A percentile compares a stretch with the other conserved stretches of the same genome.
These are phyloP conservation scores for Agrotis clavis DNA, from an alignment of 2,888 invertebrate genomes.

Conservation along the genomic window DNA sequence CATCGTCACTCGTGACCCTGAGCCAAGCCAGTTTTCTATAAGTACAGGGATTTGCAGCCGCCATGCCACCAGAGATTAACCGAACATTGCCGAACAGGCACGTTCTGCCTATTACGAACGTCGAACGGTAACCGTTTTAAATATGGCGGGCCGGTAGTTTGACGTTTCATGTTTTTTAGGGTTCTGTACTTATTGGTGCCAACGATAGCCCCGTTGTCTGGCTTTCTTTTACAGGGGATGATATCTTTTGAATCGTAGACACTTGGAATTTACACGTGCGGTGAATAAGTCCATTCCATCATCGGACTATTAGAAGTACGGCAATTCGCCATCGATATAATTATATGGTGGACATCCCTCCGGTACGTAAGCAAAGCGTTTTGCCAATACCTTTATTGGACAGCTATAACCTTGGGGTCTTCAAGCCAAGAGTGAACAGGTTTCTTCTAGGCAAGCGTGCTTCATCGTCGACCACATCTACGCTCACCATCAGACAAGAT, in stretches of 20 bases:
- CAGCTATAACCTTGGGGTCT: too few relatives aligned
- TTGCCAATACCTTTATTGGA: too few relatives aligned
- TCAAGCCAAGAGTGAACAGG: too few relatives aligned
- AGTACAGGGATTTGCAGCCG: slow-evolving; percentile 63
- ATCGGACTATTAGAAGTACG: too few relatives aligned
- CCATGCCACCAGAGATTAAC: slow-evolving; percentile 61
- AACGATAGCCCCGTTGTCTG: not conserved
- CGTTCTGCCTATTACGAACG: slow-evolving; percentile 70
- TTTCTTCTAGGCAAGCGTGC: too few relatives aligned
- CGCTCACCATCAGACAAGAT: too few relatives aligned
- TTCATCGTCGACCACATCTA: too few relatives aligned
- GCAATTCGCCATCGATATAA: too few relatives aligned
- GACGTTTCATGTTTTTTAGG: slow-evolving; percentile 41
- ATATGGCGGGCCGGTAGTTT: slow-evolving; percentile 55
- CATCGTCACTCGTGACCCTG: slow-evolving; percentile 48
- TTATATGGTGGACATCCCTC: too few relatives aligned
- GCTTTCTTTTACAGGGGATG: not conserved
- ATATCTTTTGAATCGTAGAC: not conserved
- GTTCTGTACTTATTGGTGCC: not conserved
- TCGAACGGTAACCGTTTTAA: slow-evolving; percentile 66
- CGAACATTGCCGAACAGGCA: slow-evolving; percentile 66
- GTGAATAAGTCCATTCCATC: too few relatives aligned
- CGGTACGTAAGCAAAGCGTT: too few relatives aligned
- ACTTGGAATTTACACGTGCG: not conserved
- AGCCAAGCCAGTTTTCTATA: slow-evolving; percentile 56